Conservation (phyloP, 2,113 vertebrate species). For the Zapus hudsonius region DNA sequence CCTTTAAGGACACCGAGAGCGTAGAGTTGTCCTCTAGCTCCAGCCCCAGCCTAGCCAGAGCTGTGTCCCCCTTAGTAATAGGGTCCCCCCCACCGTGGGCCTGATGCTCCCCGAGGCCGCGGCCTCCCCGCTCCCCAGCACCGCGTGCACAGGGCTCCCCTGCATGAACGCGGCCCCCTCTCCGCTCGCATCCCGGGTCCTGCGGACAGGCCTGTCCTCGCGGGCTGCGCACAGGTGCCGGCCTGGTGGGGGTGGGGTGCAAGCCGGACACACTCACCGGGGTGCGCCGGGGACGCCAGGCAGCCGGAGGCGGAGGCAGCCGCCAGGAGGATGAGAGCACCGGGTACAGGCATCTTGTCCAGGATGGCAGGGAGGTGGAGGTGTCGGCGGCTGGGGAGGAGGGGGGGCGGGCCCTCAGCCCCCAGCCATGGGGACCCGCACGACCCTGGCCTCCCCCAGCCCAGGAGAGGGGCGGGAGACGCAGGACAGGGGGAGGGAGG, state of each 20-base stretch:
- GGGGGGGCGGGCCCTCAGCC: conserved; percentile 77
- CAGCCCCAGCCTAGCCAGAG: conserved; percentile 32
- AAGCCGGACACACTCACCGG: conserved; percentile 87
- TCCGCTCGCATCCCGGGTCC: conserved; percentile 46
- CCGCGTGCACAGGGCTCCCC: conserved; percentile 25
- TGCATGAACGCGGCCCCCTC: conserved; percentile 48
- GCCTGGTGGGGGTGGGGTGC: not conserved
- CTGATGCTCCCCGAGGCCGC: conserved; percentile 23
- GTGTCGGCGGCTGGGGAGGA: conserved; percentile 67
- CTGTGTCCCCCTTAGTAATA: conserved; percentile 35
- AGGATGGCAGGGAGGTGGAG: conserved; percentile 69
- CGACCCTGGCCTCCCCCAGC: conserved; percentile 79
- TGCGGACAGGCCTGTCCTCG: not conserved
- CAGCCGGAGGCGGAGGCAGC: conserved; percentile 80
- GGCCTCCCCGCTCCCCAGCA: conserved; percentile 12
- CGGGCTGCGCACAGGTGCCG: conserved; percentile 31
- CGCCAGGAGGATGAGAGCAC: conserved; percentile 76
- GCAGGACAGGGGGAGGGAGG: conserved; percentile 74
- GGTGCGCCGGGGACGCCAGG: conserved; percentile 93
- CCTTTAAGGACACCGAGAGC: not conserved
- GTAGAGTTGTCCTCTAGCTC: conserved; percentile 27
- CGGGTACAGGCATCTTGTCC: conserved; percentile 78
- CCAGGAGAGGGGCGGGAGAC: conserved; percentile 72
- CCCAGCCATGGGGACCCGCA: conserved; percentile 80
- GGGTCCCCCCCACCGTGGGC: not conserved